Percentiles rank a stretch among this genome's conserved stretches.
Evolutionary conservation across 2,113 vertebrate genomes (phyloP).

Genomic region (Pollachius pollachius): DNA sequence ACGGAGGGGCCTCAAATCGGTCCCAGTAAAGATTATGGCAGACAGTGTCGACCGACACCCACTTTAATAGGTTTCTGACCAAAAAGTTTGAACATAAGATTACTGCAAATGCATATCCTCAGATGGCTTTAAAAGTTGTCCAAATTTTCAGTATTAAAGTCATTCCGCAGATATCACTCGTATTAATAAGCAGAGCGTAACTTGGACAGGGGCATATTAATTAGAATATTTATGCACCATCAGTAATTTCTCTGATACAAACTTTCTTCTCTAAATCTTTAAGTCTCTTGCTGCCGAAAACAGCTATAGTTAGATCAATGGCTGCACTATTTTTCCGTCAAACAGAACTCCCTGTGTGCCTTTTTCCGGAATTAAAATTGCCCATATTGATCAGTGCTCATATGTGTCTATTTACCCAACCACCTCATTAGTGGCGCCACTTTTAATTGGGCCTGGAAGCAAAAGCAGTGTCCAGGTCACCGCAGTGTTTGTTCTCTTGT

Average conservation of each 20-base stretch:
- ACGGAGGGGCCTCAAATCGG: conserved; percentile 1
- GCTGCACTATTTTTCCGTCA: neutral
- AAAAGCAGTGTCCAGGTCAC: neutral
- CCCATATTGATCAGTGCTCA: neutral
- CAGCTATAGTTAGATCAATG: conserved; percentile 1
- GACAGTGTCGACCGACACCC: neutral
- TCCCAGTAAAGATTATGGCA: conserved; percentile 1
- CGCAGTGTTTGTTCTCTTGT: neutral
- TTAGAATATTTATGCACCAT: neutral
- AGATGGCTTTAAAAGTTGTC: conserved; percentile 2
- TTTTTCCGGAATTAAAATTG: neutral
- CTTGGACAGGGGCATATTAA: neutral
- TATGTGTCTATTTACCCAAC: neutral
- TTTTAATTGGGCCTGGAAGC: conserved; percentile 8
- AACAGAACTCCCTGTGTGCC: neutral
- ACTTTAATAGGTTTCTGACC: conserved; percentile 3
- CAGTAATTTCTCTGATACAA: neutral
- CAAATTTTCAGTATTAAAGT: neutral
- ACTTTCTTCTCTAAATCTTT: neutral
- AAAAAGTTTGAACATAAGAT: conserved; percentile 12
- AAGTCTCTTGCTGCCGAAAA: neutral
- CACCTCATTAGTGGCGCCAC: neutral
- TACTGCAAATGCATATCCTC: conserved; percentile 9
- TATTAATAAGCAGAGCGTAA: neutral
- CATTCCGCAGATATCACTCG: neutral